Base-by-base conservation (phyloP, 2,888 invertebrate species). In the Ichneumoninae sp. region DNA sequence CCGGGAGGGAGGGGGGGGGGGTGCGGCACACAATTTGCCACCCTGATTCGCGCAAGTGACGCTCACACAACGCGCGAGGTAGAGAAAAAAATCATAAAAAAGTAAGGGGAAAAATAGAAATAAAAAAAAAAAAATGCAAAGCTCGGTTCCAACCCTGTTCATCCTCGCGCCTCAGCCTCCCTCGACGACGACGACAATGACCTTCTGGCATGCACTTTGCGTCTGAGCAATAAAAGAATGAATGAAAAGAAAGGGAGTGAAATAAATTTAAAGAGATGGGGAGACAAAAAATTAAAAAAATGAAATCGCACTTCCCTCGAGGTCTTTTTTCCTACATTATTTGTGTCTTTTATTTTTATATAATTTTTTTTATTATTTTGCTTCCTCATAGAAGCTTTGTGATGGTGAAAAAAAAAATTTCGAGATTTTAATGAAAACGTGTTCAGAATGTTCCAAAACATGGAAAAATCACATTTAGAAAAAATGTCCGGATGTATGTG, bases 191-290 rank as follows among this genome's bases (percentile, higher is more conserved):
- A 78, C 81, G 78, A 83, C 85, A 85, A 82, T 85, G 80, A 85
- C 76, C 85, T 82, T 80, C 85, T 79, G 79, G 76, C 82, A 54
- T 85, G 85, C 85, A 85, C 80, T 85, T 85, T 83, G 71, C 82
- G 79, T 73, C 80, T 69, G 60, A 85, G 76, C 36, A 54, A 83
- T 76, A 80, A 82, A 80, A 57, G 81, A 65, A 69, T 5, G 68
- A 69, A 80, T 66, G 40, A 57, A 69, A 57, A 16, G 44, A 78
- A 50, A 65, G 70, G 22, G 71, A 26, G 40, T 44, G 30, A 47
- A 44, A 30, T 7, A 60, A 22, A 60, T 26, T 60, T 16, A 47
- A 50, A 47, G 54, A n/a, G 70, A 60, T 30, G 19, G n/a, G 2
- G 40, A 57, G 33, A 71, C 26, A 68, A 33, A 54, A 30, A 22